Conservation (phyloP, 2,888 invertebrate species). For the Halictus ligatus region DNA sequence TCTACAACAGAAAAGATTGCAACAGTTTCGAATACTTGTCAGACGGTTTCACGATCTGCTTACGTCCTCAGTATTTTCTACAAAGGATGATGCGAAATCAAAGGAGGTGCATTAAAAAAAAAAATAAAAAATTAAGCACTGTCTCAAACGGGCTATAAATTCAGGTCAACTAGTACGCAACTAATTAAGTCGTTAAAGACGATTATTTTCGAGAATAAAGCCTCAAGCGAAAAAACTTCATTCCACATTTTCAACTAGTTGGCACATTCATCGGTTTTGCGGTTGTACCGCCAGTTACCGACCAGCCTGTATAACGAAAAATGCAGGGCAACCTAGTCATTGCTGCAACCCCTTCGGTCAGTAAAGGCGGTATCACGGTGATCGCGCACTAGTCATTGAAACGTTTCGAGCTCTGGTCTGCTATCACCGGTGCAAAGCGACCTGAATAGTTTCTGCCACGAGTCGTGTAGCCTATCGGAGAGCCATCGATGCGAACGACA, state of each 20-base stretch:
- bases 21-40: no score
- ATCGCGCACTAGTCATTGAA: background rate
- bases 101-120: no score
- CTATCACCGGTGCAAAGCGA: background rate
- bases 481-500: slow-evolving; percentile 28
- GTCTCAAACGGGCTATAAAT: no score
- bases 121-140: no score
- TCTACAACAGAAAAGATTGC: no score
- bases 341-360: background rate
- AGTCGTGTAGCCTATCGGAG: background rate
- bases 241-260: no score
- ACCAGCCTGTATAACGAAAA: background rate
- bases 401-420: background rate
- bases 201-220: background rate
- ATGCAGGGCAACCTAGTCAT: background rate
- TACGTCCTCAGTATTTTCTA: no score
- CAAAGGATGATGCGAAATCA: no score
- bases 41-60: no score
- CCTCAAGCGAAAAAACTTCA: background rate
- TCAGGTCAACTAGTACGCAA: no score
- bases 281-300: background rate
- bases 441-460: background rate
- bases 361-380: background rate
- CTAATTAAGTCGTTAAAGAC: background rate
- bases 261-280: no score